Conservation (phyloP, 2,113 vertebrate genomes). For the Pollimyrus isidori region DNA sequence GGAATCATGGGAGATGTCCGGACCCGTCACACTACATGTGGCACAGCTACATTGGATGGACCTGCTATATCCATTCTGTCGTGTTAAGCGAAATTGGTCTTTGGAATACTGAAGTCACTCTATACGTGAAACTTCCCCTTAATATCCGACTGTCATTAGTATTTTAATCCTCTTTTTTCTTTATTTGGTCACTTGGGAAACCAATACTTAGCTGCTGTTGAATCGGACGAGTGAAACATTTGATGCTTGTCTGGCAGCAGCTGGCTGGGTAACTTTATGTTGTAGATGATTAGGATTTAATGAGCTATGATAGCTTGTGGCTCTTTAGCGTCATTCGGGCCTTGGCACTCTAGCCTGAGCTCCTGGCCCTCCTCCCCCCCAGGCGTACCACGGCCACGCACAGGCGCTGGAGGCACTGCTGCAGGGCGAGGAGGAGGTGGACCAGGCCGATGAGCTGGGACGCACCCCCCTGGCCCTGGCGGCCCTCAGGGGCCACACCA, state of each 20-base stretch:
- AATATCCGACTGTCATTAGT: background rate
- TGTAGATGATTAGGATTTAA: background rate
- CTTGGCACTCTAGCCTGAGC: background rate
- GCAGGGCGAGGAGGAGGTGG: conserved; percentile 75
- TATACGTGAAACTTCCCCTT: background rate
- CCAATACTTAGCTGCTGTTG: background rate
- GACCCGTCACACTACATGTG: background rate
- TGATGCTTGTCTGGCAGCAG: background rate
- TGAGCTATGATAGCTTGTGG: background rate
- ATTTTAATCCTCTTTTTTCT: background rate
- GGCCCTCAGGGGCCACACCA: conserved; percentile 76
- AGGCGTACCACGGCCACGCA: conserved; percentile 93
- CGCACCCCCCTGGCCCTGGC: conserved; percentile 84
- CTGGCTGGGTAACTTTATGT: background rate
- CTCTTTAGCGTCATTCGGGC: background rate
- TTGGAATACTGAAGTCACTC: background rate
- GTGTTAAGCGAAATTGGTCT: background rate
- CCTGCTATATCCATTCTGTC: background rate
- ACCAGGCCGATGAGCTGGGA: conserved; percentile 80
- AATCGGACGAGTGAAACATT: background rate
- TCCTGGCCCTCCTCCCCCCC: background rate
- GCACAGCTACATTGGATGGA: background rate
- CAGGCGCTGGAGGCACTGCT: conserved; percentile 88
- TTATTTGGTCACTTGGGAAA: background rate
- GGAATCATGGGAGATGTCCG: background rate